Evolutionary conservation across 2,888 invertebrate species (phyloP).

Genomic region (Hoplodrina blanda): DNA sequence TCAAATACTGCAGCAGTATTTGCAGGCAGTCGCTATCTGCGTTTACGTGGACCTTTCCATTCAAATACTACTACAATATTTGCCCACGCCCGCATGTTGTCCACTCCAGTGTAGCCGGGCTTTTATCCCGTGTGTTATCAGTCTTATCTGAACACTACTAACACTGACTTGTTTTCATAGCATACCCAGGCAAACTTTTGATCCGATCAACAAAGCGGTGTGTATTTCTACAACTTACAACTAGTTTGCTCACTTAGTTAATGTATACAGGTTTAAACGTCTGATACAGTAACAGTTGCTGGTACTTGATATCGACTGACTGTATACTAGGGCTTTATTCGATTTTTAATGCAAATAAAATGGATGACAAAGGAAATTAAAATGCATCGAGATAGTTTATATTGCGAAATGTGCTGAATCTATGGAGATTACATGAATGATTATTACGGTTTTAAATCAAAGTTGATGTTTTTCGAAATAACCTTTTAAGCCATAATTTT

Average conservation of each 20-base stretch:
- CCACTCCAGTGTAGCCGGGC: too few species aligned
- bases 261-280: conserved; percentile 19
- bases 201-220: conserved; percentile 38
- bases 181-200: conserved; percentile 36
- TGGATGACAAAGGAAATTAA: conserved; percentile 8
- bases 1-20: too few species aligned
- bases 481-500: too few species aligned
- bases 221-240: conserved; percentile 41
- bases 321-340: background rate
- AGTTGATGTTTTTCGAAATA: too few species aligned
- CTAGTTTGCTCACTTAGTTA: conserved; percentile 36
- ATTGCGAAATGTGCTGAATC: background rate
- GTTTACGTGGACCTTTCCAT: too few species aligned
- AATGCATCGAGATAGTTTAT: conserved; percentile 7
- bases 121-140: background rate
- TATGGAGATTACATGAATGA: background rate
- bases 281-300: conserved; percentile 19
- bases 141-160: background rate
- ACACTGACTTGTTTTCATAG: conserved; percentile 12
- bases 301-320: conserved; percentile 21
- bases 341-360: background rate
- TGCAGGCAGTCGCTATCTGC: too few species aligned
- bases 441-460: background rate
- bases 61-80: too few species aligned
- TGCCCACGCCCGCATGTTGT: too few species aligned